Percentiles rank a stretch among this genome's conserved stretches.
Conservation (phyloP, 2,113 vertebrate genomes). For the Anoura caudifer region DNA sequence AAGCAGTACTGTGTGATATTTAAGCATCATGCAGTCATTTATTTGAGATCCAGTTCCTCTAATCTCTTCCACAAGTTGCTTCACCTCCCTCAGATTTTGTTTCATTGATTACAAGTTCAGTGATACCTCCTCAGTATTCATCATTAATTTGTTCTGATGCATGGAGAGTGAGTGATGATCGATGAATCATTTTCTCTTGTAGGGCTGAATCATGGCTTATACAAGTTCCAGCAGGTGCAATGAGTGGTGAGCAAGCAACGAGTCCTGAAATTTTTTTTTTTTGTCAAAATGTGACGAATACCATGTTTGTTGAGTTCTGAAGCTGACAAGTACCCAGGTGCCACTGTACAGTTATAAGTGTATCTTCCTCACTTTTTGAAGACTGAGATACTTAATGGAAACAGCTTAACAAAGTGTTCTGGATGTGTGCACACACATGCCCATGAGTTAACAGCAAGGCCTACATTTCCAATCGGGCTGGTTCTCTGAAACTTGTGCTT, state of each 20-base stretch:
- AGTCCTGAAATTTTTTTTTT: too few species aligned
- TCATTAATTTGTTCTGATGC: too few species aligned
- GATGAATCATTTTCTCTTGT: too few species aligned
- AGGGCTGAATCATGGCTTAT: too few species aligned
- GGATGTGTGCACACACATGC: rapidly evolving
- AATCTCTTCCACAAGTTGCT: background rate
- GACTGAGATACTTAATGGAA: background rate
- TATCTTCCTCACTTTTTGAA: background rate
- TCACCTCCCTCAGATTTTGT: background rate
- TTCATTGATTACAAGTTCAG: background rate
- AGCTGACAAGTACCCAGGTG: too few species aligned
- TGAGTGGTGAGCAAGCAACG: too few species aligned
- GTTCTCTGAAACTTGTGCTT: background rate
- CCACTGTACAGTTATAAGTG: background rate
- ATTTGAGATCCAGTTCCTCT: background rate
- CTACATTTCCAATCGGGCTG: background rate
- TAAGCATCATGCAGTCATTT: background rate
- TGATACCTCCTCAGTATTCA: too few species aligned
- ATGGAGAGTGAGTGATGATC: too few species aligned
- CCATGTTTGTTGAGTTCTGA: too few species aligned
- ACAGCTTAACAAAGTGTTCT: background rate
- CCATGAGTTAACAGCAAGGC: background rate
- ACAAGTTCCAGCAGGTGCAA: too few species aligned
- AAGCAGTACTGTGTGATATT: background rate
- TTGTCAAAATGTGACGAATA: too few species aligned